Base-by-base conservation (phyloP, 1,140 invertebrate species). In the Tetramorium parvispinum region DNA sequence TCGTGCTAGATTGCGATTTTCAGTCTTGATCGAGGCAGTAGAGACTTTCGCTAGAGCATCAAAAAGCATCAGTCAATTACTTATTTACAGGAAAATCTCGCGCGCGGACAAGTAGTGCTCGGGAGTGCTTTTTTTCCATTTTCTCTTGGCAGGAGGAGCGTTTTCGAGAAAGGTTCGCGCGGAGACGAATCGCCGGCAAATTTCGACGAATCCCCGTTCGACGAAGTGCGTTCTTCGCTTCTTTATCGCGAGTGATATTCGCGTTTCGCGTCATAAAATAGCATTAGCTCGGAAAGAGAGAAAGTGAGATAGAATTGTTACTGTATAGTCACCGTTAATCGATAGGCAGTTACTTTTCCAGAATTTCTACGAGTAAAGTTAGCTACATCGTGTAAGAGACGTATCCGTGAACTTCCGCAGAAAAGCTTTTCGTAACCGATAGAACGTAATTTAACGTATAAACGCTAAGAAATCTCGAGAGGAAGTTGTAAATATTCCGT, bases 321-420 rank as follows among this genome's bases (percentile, higher is more conserved):
- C 51, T 75, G 85, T 85, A 87, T 71, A 89, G 55, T 86, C 76
- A 65, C 63, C n/a, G 37, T 49, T 87, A 85, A 51, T 85, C 43
- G 57, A 88, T 86, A 87, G 83, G 51, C 76, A 85, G 88, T 71
- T 86, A 73, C 75, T 89, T 89, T 89, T 87, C 85, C 61, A 89
- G 88, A 78, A 85, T 89, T 89, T 89, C 71, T 89, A 89, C 77
- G 43, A 82, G 53, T 83, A 85, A 85, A 85, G 49, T 89, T 86
- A 76, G 51, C 46, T 43, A 32, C 55, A 57, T 24, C 57, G 46
- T 65, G 37, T 83, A 83, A 71, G 68, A 55, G 18, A 24, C 32
- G 21, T 85, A 63, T 55, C 65, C 59, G 65, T 81, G 51, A 86
- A 68, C 53, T 73, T 83, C 40, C 79, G 79, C 53, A 73, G 32